These are phyloP conservation scores for Eutolmus rufibarbis DNA, from an alignment of 2,888 invertebrate species.

Conservation along the genomic window DNA sequence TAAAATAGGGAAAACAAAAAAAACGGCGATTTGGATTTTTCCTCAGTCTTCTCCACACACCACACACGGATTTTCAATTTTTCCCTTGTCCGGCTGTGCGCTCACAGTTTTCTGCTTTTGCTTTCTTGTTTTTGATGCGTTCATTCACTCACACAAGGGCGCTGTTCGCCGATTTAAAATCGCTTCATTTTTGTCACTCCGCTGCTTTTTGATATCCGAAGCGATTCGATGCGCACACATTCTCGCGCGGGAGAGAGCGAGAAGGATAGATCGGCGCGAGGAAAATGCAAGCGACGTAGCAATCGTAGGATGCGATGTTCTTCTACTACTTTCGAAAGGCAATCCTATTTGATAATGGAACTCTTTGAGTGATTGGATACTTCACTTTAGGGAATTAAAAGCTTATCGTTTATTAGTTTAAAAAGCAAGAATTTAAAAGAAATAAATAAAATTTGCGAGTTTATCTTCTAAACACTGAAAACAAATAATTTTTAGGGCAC, in stretches of 20 bases:
- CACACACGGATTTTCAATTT: constrained; percentile 24
- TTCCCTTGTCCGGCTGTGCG: background rate
- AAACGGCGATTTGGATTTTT: constrained; percentile 1
- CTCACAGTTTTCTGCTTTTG: background rate
- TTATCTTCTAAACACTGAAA: too few relatives aligned
- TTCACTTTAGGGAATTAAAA: too few relatives aligned
- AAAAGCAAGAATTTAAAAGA: too few relatives aligned
- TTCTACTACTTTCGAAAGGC: background rate
- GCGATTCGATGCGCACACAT: background rate
- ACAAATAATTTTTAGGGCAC: too few relatives aligned
- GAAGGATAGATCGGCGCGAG: background rate
- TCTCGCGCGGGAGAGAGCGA: background rate
- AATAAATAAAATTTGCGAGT: too few relatives aligned
- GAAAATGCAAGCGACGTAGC: background rate
- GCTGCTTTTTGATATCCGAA: background rate
- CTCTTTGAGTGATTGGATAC: background rate
- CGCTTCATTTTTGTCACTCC: background rate
- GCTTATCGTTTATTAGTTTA: too few relatives aligned
- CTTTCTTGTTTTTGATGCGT: constrained; percentile 15
- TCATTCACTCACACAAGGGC: background rate
- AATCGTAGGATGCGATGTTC: background rate
- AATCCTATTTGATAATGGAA: background rate
- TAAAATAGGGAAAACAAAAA: background rate
- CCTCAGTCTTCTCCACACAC: background rate
- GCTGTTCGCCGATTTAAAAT: background rate